Evolutionary conservation across 2,888 invertebrate genomes (phyloP).

Genomic region (Dyspetes luteomarginatus): DNA sequence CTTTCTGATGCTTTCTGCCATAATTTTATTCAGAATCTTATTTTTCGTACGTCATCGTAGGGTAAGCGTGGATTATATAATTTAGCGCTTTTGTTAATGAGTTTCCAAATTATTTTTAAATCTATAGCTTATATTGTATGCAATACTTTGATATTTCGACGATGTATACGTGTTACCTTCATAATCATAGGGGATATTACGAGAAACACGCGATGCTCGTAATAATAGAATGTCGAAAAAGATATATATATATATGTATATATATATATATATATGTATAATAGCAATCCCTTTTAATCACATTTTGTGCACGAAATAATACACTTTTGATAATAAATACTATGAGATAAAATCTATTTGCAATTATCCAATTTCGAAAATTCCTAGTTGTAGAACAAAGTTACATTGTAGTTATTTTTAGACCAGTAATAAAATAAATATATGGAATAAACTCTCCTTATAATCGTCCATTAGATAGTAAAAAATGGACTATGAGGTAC

Average conservation of each 20-base stretch:
- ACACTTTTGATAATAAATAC: neutral
- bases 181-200: slow-evolving; percentile 6
- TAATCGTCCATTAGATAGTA: too few relatives aligned
- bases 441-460: too few relatives aligned
- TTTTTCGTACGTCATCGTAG: slow-evolving; percentile 22
- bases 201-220: slow-evolving; percentile 23
- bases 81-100: slow-evolving; percentile 28
- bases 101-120: slow-evolving; percentile 34
- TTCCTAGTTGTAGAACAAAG: neutral
- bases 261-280: neutral
- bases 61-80: slow-evolving; percentile 25
- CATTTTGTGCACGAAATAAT: neutral
- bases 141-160: neutral
- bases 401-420: too few relatives aligned
- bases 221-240: slow-evolving; percentile 11
- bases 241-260: too few relatives aligned
- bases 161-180: neutral
- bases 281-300: neutral
- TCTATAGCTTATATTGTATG: neutral
- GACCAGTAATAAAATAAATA: too few relatives aligned
- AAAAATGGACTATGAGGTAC: too few relatives aligned
- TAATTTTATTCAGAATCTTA: slow-evolving; percentile 20
- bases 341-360: neutral
- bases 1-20: neutral
- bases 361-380: neutral